phyloP scores from a whole-genome alignment of 2,888 invertebrate genomes.

The Piscicola geometra region DNA sequence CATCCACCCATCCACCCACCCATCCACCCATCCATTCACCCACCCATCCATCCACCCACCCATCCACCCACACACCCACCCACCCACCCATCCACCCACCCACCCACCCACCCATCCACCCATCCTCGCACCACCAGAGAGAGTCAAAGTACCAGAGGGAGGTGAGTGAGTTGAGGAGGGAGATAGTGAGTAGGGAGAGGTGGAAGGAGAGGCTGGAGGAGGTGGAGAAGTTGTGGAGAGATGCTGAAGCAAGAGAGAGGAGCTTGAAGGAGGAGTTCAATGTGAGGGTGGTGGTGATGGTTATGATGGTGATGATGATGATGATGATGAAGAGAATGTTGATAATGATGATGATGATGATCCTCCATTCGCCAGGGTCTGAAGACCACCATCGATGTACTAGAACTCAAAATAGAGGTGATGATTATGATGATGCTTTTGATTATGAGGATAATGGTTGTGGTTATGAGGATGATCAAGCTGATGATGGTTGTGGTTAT shows the following conservation, averaged over 20 bases:
- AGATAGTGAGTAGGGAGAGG: not conserved
- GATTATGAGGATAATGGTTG: not conserved
- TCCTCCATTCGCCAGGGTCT: not conserved
- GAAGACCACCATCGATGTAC: not conserved
- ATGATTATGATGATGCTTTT: not conserved
- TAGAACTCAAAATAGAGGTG: not conserved
- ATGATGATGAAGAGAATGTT: no score
- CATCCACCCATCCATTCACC: no score
- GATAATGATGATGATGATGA: not conserved
- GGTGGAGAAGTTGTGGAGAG: slow-evolving; percentile 3
- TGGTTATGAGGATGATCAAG: no score
- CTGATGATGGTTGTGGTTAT: no score
- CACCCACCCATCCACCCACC: no score
- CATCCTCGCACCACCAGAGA: no score
- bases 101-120: no score
- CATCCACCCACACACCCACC: no score
- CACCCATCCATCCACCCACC: no score
- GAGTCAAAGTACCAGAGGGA: slow-evolving; percentile 81
- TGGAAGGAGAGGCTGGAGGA: not conserved
- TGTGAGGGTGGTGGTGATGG: not conserved
- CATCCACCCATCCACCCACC: no score
- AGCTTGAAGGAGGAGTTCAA: slow-evolving; percentile 12
- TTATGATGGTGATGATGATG: no score
- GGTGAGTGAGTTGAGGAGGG: slow-evolving; percentile 65
- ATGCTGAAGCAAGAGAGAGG: slow-evolving; percentile 28